Conservation (phyloP, 2,113 vertebrate species). For the Rattus norvegicus region DNA sequence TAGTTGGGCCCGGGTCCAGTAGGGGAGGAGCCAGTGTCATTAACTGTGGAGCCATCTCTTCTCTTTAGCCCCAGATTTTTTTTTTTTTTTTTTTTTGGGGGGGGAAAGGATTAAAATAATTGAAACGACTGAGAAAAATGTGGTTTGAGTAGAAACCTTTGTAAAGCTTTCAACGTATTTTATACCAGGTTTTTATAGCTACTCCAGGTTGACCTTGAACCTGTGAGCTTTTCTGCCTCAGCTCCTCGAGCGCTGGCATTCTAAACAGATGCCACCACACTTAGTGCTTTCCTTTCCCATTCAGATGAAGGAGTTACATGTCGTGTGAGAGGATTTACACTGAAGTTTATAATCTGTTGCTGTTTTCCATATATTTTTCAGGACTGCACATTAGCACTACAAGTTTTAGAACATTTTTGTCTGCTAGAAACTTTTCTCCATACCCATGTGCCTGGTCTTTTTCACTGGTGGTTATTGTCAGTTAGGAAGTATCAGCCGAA, state of each 20-base stretch:
- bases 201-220: neutral
- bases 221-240: neutral
- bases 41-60: neutral
- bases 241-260: neutral
- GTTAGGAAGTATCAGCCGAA: neutral
- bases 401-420: neutral
- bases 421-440: neutral
- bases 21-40: neutral
- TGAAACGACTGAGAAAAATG: conserved; percentile 9
- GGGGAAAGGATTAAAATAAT: neutral
- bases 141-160: conserved; percentile 47
- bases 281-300: neutral
- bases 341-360: neutral
- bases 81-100: no score
- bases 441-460: neutral
- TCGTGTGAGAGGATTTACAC: neutral
- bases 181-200: neutral
- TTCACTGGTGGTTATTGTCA: neutral
- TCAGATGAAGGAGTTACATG: neutral
- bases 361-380: neutral
- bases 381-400: neutral
- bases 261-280: neutral
- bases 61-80: neutral
- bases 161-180: neutral
- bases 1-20: neutral